A percentile compares a stretch with the other conserved stretches of the same genome.
Conservation (phyloP, 2,888 invertebrate species). For the Thalpophila matura region DNA sequence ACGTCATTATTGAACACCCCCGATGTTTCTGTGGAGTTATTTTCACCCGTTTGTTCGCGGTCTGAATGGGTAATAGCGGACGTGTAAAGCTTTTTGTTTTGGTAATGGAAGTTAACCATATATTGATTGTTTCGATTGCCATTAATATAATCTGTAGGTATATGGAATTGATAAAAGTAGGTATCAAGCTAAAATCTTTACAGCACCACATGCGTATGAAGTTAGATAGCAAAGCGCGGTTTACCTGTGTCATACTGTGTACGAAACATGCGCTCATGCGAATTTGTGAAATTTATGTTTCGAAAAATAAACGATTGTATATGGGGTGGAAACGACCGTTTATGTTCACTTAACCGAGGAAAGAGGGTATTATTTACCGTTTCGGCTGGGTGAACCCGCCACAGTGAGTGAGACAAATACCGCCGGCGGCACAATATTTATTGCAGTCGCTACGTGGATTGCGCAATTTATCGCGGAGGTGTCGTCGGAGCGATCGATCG, state of each 20-base stretch:
- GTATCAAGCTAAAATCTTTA: slow-evolving; percentile 26
- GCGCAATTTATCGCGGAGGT: slow-evolving; percentile 90
- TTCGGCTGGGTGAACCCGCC: slow-evolving; percentile 90
- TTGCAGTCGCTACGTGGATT: slow-evolving; percentile 89
- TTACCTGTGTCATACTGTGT: slow-evolving; percentile 71
- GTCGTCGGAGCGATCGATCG: slow-evolving; percentile 89
- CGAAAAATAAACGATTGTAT: slow-evolving; percentile 90
- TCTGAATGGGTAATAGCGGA: slow-evolving; percentile 73
- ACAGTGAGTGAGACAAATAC: slow-evolving; percentile 90
- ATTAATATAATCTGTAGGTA: slow-evolving; percentile 43
- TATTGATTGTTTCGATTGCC: slow-evolving; percentile 41
- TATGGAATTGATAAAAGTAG: slow-evolving; percentile 37
- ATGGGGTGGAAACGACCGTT: slow-evolving; percentile 91
- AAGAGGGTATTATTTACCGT: slow-evolving; percentile 91
- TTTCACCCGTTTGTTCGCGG: slow-evolving; percentile 84
- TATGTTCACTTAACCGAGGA: slow-evolving; percentile 91
- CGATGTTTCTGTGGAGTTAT: slow-evolving; percentile 81
- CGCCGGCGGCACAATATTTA: slow-evolving; percentile 87
- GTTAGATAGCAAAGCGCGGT: slow-evolving; percentile 62
- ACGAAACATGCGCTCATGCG: slow-evolving; percentile 82
- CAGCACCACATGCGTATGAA: slow-evolving; percentile 32
- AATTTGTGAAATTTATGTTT: slow-evolving; percentile 89
- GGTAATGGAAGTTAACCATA: slow-evolving; percentile 44
- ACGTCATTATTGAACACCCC: slow-evolving; percentile 86
- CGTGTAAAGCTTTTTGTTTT: slow-evolving; percentile 65